Evolutionary conservation across 2,888 invertebrate genomes (phyloP).

Genomic region (Drosophila multiciliata): DNA sequence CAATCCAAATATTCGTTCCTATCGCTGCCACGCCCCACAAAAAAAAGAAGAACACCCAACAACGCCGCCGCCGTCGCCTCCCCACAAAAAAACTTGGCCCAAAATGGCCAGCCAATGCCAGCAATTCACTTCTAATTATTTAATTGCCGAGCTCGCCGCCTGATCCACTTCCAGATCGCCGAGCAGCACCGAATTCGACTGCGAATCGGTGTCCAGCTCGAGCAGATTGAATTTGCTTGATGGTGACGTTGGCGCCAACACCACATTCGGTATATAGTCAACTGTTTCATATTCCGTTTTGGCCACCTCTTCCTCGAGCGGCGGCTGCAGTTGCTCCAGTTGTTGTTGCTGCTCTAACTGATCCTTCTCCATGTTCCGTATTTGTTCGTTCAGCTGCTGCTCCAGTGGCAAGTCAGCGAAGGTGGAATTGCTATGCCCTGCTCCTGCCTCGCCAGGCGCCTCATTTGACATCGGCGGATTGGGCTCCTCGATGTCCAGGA

Average conservation of each 20-base stretch:
- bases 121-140: slow-evolving; percentile 48
- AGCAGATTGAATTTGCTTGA: slow-evolving; percentile 66
- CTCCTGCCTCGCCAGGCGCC: background rate
- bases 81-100: slow-evolving; percentile 9
- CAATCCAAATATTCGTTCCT: slow-evolving; percentile 46
- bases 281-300: slow-evolving; percentile 83
- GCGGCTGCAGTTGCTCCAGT: slow-evolving; percentile 21
- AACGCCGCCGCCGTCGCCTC: slow-evolving; percentile 7
- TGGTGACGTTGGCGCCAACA: slow-evolving; percentile 60
- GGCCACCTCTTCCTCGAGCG: slow-evolving; percentile 64
- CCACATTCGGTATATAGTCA: slow-evolving; percentile 80
- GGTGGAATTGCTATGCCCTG: slow-evolving; percentile 18
- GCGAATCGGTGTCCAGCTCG: slow-evolving; percentile 81
- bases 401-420: slow-evolving; percentile 26
- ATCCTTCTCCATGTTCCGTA: slow-evolving; percentile 9
- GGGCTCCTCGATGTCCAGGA: slow-evolving; percentile 70
- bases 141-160: slow-evolving; percentile 67
- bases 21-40: slow-evolving; percentile 51
- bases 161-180: slow-evolving; percentile 66
- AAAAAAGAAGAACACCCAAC: slow-evolving; percentile 4
- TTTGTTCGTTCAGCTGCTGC: slow-evolving; percentile 7
- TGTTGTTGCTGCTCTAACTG: slow-evolving; percentile 22
- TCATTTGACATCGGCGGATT: slow-evolving; percentile 24
- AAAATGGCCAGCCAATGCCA: slow-evolving; percentile 27
- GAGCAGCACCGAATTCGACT: slow-evolving; percentile 78